These are phyloP conservation scores for Tapirus indicus DNA, from an alignment of 2,797 vertebrate genomes.

Conservation along the genomic window DNA sequence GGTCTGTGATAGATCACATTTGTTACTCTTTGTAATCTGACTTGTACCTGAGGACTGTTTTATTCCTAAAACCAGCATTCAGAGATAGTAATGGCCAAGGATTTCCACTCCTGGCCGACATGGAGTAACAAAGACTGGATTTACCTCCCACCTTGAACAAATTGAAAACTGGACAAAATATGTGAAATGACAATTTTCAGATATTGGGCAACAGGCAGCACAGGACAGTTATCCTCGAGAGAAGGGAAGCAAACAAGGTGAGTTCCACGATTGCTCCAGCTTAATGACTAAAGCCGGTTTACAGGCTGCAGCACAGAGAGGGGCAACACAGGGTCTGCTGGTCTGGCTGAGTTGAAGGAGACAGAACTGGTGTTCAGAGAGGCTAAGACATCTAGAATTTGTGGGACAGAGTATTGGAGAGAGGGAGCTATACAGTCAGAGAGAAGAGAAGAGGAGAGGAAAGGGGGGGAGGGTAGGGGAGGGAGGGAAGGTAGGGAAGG, in stretches of 20 bases:
- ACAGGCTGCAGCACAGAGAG: neutral
- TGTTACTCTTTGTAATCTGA: neutral
- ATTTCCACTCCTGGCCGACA: slow-evolving; percentile 20
- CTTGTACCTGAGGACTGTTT: neutral
- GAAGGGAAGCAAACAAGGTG: neutral
- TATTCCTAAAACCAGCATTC: neutral
- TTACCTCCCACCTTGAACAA: neutral
- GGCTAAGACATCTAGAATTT: neutral
- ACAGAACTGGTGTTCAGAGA: neutral
- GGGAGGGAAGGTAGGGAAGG: neutral
- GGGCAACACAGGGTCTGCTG: too few species aligned
- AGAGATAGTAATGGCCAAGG: neutral
- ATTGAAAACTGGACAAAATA: neutral
- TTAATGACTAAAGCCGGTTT: neutral
- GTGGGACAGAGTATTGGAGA: neutral
- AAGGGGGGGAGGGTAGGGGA: too few species aligned
- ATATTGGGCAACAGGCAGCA: neutral
- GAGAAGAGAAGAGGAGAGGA: neutral
- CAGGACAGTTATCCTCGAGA: neutral
- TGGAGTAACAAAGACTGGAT: neutral
- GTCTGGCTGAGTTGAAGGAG: neutral
- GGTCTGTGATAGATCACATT: neutral
- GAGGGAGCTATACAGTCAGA: neutral
- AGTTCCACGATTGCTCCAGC: neutral
- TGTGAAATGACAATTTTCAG: neutral